Evolutionary conservation across 2,888 invertebrate genomes (phyloP).

Genomic region (Rotaria macrura): DNA sequence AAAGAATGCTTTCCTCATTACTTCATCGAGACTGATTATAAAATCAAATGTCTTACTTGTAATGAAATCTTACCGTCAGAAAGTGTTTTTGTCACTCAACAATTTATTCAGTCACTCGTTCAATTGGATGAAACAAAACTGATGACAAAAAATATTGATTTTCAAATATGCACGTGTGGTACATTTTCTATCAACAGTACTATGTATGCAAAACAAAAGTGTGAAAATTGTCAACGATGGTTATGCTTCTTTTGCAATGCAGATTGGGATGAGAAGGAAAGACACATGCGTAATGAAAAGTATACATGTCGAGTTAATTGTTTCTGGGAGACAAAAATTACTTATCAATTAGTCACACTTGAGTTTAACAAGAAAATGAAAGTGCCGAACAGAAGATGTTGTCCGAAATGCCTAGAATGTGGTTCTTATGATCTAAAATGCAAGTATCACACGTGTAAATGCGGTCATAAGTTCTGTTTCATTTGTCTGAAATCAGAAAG

Average conservation of each 20-base stretch:
- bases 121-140: neutral
- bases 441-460: neutral
- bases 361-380: neutral
- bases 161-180: conserved; percentile 18
- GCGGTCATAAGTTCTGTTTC: neutral
- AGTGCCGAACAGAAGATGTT: neutral
- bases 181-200: neutral
- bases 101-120: neutral
- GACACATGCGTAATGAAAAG: neutral
- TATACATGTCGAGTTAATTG: neutral
- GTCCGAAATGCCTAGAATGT: neutral
- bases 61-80: neutral
- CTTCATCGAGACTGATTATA: neutral
- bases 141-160: conserved; percentile 13
- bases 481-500: neutral
- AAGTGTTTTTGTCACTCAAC: neutral
- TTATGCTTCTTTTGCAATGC: neutral
- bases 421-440: neutral
- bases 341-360: neutral
- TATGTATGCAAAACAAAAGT: neutral
- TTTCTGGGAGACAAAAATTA: conserved; percentile 12
- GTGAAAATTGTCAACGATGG: neutral
- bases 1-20: neutral
- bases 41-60: neutral
- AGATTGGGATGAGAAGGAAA: neutral